Percentiles rank a stretch among this genome's conserved stretches.
Evolutionary conservation across 2,888 invertebrate species (phyloP).

Genomic region (Xestia sexstrigata): DNA sequence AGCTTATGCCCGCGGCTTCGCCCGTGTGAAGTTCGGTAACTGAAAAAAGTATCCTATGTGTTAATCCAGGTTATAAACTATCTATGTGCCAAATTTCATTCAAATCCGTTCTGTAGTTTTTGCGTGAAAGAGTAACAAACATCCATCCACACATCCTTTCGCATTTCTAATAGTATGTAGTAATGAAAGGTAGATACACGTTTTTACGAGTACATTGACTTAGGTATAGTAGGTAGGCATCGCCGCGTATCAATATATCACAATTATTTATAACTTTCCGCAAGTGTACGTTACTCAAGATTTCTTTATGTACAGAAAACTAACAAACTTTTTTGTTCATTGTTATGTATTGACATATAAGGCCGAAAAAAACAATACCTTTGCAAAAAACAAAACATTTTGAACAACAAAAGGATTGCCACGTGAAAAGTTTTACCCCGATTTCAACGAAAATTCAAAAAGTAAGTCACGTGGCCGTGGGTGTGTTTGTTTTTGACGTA

Average conservation of each 20-base stretch:
- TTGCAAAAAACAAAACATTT: not conserved
- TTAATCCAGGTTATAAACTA: no score
- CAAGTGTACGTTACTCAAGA: not conserved
- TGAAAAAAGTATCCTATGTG: no score
- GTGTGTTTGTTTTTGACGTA: not conserved
- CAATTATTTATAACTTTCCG: not conserved
- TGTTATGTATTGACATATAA: not conserved
- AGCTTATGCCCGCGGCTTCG: no score
- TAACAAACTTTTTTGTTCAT: not conserved
- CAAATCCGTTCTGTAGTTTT: no score
- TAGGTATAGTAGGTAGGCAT: not conserved
- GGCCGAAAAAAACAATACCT: not conserved
- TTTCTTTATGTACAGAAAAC: not conserved
- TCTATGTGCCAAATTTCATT: no score
- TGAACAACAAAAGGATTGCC: not conserved
- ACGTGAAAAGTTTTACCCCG: conserved; percentile 1
- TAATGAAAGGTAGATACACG: no score
- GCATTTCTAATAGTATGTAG: no score
- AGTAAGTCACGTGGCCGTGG: not conserved
- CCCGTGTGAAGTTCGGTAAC: no score
- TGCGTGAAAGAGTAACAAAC: no score
- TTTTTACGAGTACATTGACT: not conserved
- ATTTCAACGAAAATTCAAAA: not conserved
- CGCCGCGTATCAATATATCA: not conserved
- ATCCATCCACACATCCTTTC: no score